Base-by-base conservation (phyloP, 2,113 vertebrate genomes). In the Rhea americana region DNA sequence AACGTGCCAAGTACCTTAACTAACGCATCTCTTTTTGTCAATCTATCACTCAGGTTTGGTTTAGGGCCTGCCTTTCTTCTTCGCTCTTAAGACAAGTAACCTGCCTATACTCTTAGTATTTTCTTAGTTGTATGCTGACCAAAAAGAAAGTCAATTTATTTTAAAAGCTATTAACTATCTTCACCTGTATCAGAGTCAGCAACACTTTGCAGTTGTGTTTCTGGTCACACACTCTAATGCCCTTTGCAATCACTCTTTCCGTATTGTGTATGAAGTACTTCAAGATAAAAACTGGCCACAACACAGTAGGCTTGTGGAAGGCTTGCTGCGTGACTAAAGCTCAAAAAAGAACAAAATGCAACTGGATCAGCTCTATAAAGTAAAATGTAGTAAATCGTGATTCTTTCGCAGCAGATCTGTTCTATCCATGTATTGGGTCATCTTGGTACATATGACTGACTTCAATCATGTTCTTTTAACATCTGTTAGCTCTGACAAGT, bases 401-500 rank as follows among this genome's bases (percentile, higher is more conserved):
- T 43, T 15, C n/a, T 50, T 59, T 47, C 32, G 12, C n/a, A 80
- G 41, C n/a, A 59, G 59, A 72, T 39, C 81, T 66, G 32, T 47
- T 90, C 51, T 16, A 12, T 22, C 39, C n/a, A 43, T 61, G 17
- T 3, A 9, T 21, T 37, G 63, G 84, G 24, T 70, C 68, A 91
- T 10, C 59, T 28, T 11, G 41, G 21, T 35, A 67, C 0, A 0
- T 35, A 4, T 4, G 47, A 59, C 37, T 82, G 84, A 82, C 71
- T 70, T 80, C 63, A 62, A 41, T 3, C 4, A 1, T 6, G 5
- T 47, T 41, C 62, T 55, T 18, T 65, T 63, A 85, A 17, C 11
- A 91, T 68, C 68, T 85, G 82, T 61, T 68, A 28, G 51, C 61
- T 80, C 73, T 88, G 75, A 55, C 51, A 75, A 50, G 20, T 67